Conservation (phyloP, 2,113 vertebrate genomes). For the Salvelinus alpinus region DNA sequence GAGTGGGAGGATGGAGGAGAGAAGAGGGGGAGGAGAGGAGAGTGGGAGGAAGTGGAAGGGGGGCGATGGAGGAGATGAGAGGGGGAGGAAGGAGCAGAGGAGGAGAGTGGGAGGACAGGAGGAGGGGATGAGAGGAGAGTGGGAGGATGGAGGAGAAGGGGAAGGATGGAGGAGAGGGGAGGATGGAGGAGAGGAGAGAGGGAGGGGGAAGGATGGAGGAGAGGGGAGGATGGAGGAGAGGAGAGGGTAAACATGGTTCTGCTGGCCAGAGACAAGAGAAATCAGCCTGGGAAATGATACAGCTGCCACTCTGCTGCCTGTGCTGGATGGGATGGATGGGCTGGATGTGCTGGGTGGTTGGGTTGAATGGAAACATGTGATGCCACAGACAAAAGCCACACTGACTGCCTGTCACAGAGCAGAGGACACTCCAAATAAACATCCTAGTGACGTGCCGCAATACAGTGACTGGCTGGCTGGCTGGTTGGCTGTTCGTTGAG, state of each 20-base stretch:
- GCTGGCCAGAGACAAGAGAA: neutral
- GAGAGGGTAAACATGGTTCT: neutral
- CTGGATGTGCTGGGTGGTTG: too few species aligned
- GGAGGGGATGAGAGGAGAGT: too few species aligned
- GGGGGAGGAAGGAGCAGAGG: neutral
- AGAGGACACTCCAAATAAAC: slow-evolving; percentile 37
- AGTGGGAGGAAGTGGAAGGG: too few species aligned
- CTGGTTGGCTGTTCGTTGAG: slow-evolving; percentile 8
- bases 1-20: neutral
- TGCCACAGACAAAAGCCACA: slow-evolving; percentile 23
- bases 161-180: too few species aligned
- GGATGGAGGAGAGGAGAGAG: neutral
- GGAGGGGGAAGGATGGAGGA: neutral
- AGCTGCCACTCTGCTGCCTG: neutral
- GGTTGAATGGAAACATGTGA: slow-evolving; percentile 28
- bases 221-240: too few species aligned
- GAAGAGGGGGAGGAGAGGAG: neutral
- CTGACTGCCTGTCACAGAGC: slow-evolving; percentile 13
- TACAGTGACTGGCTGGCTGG: neutral
- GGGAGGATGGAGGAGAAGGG: too few species aligned
- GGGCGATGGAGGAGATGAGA: too few species aligned
- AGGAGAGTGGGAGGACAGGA: too few species aligned
- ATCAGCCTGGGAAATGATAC: slow-evolving; percentile 21
- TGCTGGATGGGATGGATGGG: too few species aligned
- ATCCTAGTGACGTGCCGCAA: neutral